Evolutionary conservation across 2,113 vertebrate genomes (phyloP).

Genomic region (Tragelaphus imberbis): DNA sequence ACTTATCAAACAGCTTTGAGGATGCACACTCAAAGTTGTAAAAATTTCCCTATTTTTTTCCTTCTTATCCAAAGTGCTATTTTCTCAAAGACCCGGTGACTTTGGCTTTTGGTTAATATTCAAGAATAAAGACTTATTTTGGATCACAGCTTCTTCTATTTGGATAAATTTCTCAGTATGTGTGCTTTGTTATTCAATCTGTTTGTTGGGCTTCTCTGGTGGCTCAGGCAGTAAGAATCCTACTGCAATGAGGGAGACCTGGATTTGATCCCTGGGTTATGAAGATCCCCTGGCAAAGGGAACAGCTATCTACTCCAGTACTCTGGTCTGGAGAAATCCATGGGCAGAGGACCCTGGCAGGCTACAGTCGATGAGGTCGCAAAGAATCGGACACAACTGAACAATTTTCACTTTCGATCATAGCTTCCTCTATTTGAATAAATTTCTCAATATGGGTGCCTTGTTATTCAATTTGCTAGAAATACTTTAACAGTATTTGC

Average conservation of each 20-base stretch:
- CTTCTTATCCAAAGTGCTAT: neutral
- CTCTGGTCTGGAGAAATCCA: neutral
- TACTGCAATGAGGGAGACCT: neutral
- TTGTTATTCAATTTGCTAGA: neutral
- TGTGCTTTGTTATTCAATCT: neutral
- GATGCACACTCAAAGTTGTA: neutral
- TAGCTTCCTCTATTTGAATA: neutral
- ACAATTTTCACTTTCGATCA: neutral
- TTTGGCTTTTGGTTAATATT: neutral
- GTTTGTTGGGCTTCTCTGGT: neutral
- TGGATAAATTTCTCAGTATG: neutral
- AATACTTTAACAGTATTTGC: neutral
- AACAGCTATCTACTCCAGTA: neutral
- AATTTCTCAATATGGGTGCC: neutral
- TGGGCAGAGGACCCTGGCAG: neutral
- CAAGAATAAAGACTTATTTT: neutral
- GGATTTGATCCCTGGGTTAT: neutral
- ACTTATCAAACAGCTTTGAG: neutral
- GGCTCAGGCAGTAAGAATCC: neutral
- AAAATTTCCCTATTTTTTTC: neutral
- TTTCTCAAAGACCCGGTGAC: neutral
- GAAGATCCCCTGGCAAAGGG: neutral
- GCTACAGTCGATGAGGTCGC: accelerated
- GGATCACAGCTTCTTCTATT: neutral
- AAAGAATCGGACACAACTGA: neutral